Percentiles rank a stretch among this genome's conserved stretches.
phyloP scores from a whole-genome alignment of 2,888 invertebrate species.

The Himalopsyche kuldschensis region DNA sequence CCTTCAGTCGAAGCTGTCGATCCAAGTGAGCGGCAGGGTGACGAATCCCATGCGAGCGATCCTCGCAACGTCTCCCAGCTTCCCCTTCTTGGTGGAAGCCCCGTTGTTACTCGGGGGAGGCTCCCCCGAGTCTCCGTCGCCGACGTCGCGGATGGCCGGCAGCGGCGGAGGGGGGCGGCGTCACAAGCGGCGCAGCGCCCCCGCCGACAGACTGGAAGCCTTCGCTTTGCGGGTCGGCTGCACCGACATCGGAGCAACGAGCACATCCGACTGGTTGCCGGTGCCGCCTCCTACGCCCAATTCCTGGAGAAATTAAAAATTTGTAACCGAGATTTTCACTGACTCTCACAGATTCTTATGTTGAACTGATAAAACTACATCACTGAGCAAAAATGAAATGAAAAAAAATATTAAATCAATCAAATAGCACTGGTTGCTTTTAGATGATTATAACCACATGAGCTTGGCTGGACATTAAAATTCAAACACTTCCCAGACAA shows the following conservation, averaged over 20 bases:
- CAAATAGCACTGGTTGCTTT: not conserved
- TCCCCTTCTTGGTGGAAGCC: not conserved
- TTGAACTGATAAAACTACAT: too few relatives aligned
- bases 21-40: not conserved
- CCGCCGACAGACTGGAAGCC: slow-evolving; percentile 65
- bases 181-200: slow-evolving; percentile 73
- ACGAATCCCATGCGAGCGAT: not conserved
- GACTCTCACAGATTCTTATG: too few relatives aligned
- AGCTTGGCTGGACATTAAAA: too few relatives aligned
- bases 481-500: too few relatives aligned
- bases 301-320: slow-evolving; percentile 60
- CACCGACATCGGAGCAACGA: slow-evolving; percentile 80
- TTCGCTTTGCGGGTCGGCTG: slow-evolving; percentile 82
- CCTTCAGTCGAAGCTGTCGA: not conserved
- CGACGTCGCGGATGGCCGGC: slow-evolving; percentile 8
- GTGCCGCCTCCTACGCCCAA: slow-evolving; percentile 63
- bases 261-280: slow-evolving; percentile 59
- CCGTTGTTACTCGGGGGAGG: not conserved
- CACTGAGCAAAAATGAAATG: too few relatives aligned
- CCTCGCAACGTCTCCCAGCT: not conserved
- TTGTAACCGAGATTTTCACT: not conserved
- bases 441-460: not conserved
- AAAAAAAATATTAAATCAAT: too few relatives aligned
- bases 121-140: not conserved
- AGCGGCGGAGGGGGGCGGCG: slow-evolving; percentile 27